Evolutionary conservation across 2,113 vertebrate species (phyloP), one percentile per base, ranked within the genome.

Genomic region (Catagonus wagneri): DNA sequence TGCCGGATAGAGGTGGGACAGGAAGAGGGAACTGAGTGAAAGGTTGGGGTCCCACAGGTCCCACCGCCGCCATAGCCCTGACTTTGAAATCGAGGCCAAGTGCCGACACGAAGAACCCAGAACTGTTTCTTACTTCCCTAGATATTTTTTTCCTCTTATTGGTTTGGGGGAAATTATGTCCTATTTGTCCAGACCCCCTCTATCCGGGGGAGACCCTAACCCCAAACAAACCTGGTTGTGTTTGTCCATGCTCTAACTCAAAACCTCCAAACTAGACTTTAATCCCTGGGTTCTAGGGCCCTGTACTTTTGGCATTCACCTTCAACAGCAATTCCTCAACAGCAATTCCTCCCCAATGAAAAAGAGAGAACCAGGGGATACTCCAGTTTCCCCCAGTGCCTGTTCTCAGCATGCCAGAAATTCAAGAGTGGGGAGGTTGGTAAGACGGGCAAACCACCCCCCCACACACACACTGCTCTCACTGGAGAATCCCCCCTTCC

Each of bases 331-430:
- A n/a, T n/a, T n/a, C 58, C 60, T 34, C 63, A 89, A 52, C 16
- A 84, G 87, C 29, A 54, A 34, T 69, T 93, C 72, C 72, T 78
- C 63, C 63, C 14, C 32, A 54, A 25, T 32, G 20, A 92, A 76
- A 34, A 34, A 34, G 6, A 83, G 39, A 92, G 69, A 36, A 19
- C 50, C 14, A 56, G 32, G 12, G 88, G 8, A 74, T 3, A 7
- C 1, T 7, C 23, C 20, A 22, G 60, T 29, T 58, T 6, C 14
- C 5, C 34, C 13, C 27, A 34, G 2, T 0, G 0, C 61, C 32
- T 25, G 0, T 36, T 32, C 54, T 44, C 60, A 54, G 60, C 39
- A 88, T 0, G 25, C 34, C 19, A 95, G 65, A 65, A 71, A 34
- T 83, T 68, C 25, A 56, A 68, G 34, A 44, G 6, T 29, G 13